Evolutionary conservation across 2,888 invertebrate genomes (phyloP).

Genomic region (Drosophila rubida): DNA sequence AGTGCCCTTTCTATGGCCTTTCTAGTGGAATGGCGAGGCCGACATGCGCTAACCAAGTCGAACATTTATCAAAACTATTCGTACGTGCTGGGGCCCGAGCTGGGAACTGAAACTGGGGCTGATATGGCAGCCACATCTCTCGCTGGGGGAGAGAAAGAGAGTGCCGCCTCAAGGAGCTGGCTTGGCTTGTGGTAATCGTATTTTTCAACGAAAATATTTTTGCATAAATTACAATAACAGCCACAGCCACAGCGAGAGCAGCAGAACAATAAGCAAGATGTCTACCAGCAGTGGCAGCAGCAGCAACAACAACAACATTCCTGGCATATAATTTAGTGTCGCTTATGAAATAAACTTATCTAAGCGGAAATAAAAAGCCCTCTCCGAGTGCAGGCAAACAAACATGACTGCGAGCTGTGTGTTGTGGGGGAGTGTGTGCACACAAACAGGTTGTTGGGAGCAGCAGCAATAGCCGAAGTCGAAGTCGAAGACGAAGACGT

Average conservation of each 20-base stretch:
- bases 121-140: constrained; percentile 38
- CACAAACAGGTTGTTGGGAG: constrained; percentile 69
- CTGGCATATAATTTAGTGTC: constrained; percentile 81
- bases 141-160: constrained; percentile 10
- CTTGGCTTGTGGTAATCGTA: constrained; percentile 53
- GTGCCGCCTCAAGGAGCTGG: constrained; percentile 37
- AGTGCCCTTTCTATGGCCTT: constrained; percentile 8
- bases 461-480: constrained; percentile 21
- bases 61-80: constrained; percentile 76
- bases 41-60: constrained; percentile 57
- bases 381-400: constrained; percentile 9
- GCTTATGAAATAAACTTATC: constrained; percentile 82
- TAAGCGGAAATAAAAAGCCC: constrained; percentile 76
- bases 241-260: constrained; percentile 46
- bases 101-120: constrained; percentile 18
- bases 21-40: constrained; percentile 5
- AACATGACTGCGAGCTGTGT: constrained; percentile 10
- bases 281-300: constrained; percentile 62
- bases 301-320: constrained; percentile 55
- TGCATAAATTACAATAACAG: constrained; percentile 79
- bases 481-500: constrained; percentile 34
- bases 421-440: constrained; percentile 35
- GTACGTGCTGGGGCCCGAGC: constrained; percentile 64
- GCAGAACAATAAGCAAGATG: constrained; percentile 73
- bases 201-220: constrained; percentile 77